phyloP scores from a whole-genome alignment of 2,797 vertebrate species.

The Paratrypauchen microcephalus region DNA sequence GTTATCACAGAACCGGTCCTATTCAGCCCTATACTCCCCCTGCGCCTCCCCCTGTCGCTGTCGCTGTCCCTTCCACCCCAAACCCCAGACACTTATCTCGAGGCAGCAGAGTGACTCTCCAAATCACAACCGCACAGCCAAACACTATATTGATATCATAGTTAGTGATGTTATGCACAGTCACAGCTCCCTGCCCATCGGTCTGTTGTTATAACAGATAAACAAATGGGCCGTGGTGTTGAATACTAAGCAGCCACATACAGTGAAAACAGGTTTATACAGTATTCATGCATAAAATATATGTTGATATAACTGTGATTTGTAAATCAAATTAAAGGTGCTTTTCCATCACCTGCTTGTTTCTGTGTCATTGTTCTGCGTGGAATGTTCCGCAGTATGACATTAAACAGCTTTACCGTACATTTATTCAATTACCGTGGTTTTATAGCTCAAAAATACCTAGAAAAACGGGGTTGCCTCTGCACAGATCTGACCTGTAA shows the following conservation, averaged over 20 bases:
- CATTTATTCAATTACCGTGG: too few species aligned
- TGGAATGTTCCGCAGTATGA: too few species aligned
- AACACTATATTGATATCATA: conserved; percentile 35
- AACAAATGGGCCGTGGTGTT: conserved; percentile 15
- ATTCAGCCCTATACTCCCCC: conserved; percentile 38
- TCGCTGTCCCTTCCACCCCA: conserved; percentile 11
- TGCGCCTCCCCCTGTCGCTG: too few species aligned
- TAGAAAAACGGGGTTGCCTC: too few species aligned
- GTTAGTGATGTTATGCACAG: background rate
- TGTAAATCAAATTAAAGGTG: too few species aligned
- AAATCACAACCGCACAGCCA: conserved; percentile 37
- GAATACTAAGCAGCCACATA: conserved; percentile 30
- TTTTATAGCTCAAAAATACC: too few species aligned
- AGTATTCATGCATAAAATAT: background rate
- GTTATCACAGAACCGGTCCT: conserved; percentile 20
- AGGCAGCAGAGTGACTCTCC: conserved; percentile 63
- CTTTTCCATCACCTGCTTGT: too few species aligned
- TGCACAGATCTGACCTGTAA: too few species aligned
- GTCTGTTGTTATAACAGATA: conserved; percentile 44
- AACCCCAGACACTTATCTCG: conserved; percentile 65
- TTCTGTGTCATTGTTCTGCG: too few species aligned
- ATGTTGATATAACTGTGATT: too few species aligned
- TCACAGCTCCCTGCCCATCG: conserved; percentile 23
- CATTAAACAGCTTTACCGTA: too few species aligned
- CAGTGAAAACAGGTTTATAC: background rate